Base-by-base conservation (phyloP, 2,113 vertebrate species). In the Calonectris borealis region DNA sequence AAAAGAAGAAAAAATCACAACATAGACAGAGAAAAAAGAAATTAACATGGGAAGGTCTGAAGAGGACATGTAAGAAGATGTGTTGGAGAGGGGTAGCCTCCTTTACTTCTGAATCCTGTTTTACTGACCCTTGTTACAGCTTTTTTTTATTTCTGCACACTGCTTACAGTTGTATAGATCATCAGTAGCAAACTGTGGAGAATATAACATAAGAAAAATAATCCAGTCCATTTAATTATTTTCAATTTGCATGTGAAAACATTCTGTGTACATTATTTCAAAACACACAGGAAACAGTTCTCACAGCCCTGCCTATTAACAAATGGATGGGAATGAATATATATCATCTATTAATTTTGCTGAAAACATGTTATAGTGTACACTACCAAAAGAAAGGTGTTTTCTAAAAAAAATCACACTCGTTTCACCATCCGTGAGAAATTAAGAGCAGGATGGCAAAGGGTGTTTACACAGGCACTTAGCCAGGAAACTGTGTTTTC, bases 401-500 rank as follows among this genome's bases (percentile, higher is more conserved):
- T 95, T 94, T 70, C 52, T 55, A 22, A 88, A 91, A 91, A 61
- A 12, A 62, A 88, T 22, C 36, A 24, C 46, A 52, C n/a, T 49
- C 4, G 6, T 87, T 66, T 71, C 52, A 55, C 16, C 15, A 25
- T 64, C 84, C 49, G 44, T 96, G 93, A 95, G 85, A 97, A 92
- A 94, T 75, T 13, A 75, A 61, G 81, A 85, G 73, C 88, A 86
- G 95, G 94, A 96, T 95, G 90, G 87, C 87, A 95, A 73, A 93
- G 93, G 48, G 60, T 97, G 91, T 97, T 97, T 97, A 71, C 87
- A 70, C 65, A 95, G 97, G 95, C 96, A 82, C 36, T 44, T 5
- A 72, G 91, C 90, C 98, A 98, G 94, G 96, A 96, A 91, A 83
- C 58, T 48, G 64, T 88, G 95, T 66, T 70, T 97, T 95, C 78